Conservation (phyloP, 2,888 invertebrate genomes). For the Dryobotodes eremita region DNA sequence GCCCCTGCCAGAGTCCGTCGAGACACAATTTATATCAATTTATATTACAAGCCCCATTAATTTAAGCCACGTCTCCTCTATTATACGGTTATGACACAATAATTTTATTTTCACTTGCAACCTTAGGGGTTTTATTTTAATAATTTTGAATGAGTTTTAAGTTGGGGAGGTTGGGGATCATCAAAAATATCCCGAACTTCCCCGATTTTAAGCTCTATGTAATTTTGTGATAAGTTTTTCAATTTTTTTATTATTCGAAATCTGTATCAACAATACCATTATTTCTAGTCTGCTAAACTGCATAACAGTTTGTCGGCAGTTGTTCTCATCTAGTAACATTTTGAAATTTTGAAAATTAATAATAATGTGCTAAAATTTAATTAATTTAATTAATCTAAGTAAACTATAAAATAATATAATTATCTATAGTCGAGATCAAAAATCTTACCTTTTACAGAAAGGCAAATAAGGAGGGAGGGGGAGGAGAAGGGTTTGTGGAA, state of each 20-base stretch:
- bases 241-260: too few species aligned
- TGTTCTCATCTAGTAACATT: too few species aligned
- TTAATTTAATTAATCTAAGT: too few species aligned
- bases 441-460: too few species aligned
- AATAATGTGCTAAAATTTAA: too few species aligned
- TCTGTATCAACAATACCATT: too few species aligned
- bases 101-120: slow-evolving; percentile 48
- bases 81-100: slow-evolving; percentile 65
- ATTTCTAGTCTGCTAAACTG: too few species aligned
- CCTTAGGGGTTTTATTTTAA: slow-evolving; percentile 18
- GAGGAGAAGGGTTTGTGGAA: background rate
- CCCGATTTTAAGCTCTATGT: background rate
- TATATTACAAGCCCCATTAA: slow-evolving; percentile 65
- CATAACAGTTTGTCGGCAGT: too few species aligned
- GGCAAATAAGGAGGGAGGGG: too few species aligned
- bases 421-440: too few species aligned
- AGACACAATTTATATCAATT: slow-evolving; percentile 72
- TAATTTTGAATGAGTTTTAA: slow-evolving; percentile 11
- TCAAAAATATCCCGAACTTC: background rate
- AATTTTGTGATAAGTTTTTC: background rate
- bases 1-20: slow-evolving; percentile 51
- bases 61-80: slow-evolving; percentile 61
- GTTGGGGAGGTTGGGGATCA: background rate
- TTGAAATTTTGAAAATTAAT: too few species aligned
- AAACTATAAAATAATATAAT: too few species aligned